Evolutionary conservation across 2,797 vertebrate species (phyloP).

Genomic region (Limnodromus scolopaceus): DNA sequence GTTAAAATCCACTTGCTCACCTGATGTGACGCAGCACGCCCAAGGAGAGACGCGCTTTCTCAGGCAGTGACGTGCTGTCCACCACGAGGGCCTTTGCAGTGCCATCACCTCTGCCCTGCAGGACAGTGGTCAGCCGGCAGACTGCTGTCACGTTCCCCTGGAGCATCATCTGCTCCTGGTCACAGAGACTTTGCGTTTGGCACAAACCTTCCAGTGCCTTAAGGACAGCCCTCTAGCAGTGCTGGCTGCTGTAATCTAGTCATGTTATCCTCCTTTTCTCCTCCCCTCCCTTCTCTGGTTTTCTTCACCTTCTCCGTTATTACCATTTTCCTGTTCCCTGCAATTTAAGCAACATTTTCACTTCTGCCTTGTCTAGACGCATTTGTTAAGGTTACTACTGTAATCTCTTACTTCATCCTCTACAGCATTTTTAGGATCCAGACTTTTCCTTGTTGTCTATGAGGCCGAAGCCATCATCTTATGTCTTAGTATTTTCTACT

Average conservation of each 20-base stretch:
- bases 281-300: background rate
- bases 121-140: background rate
- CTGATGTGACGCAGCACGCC: background rate
- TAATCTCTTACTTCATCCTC: background rate
- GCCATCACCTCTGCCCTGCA: background rate
- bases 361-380: background rate
- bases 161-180: background rate
- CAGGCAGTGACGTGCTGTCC: fast-evolving
- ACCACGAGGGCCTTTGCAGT: fast-evolving
- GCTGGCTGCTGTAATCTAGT: background rate
- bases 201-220: background rate
- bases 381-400: background rate
- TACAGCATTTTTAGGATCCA: background rate
- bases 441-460: background rate
- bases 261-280: background rate
- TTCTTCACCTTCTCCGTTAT: background rate
- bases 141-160: background rate
- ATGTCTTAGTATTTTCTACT: background rate
- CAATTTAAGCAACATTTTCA: background rate
- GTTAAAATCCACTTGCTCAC: background rate
- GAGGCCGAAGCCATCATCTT: background rate
- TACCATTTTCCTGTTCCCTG: background rate
- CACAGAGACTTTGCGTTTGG: fast-evolving
- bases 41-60: background rate
- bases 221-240: background rate